Base-by-base conservation (phyloP, 2,797 vertebrate genomes). In the Artibeus jamaicensis region DNA sequence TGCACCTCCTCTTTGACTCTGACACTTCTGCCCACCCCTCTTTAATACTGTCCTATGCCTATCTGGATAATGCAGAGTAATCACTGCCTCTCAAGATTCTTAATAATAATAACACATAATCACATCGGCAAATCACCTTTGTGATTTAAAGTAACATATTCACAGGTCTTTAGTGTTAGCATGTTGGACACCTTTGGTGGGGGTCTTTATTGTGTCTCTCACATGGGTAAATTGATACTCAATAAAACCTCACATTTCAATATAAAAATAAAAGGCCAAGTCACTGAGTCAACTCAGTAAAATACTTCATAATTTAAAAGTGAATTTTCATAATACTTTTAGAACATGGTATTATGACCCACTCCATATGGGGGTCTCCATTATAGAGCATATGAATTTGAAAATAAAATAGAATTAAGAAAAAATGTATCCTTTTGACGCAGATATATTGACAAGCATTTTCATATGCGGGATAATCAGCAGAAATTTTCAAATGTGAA, bases 401-500 rank as follows among this genome's bases (percentile, higher is more conserved):
- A 74, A 93, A 34, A 48, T 37, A 6, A 46, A 59, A 65, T 46
- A 59, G 16, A 9, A 10, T 76, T 84, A 53, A 46, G 5, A 18
- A 78, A 78, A 93, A 89, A 89, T 9, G 6, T 26, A 48, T 50
- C 0, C 1, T 57, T 74, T 73, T 10, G 9, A 96, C 65, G 5
- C 37, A 9, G 0, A 21, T 46, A 34, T 24, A 22, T 6, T 86
- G 24, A 91, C 1, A 78, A 88, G 5, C 9, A 55, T 2, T 42
- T 10, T 74, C 1, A 42, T 73, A 86, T 74, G 55, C 50, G 82
- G 6, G 10, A 26, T 57, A 96, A 37, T 39, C 15, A 59, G 1
- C 5, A 92, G 32, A 6, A 12, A 59, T 91, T 57, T 92, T 94
- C 5, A 92, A 83, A 79, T 37, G 34, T 68, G 48, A 81, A 86